phyloP scores from a whole-genome alignment of 37 sponge, comb jelly and placozoan species.

The Mnemiopsis leidyi region DNA sequence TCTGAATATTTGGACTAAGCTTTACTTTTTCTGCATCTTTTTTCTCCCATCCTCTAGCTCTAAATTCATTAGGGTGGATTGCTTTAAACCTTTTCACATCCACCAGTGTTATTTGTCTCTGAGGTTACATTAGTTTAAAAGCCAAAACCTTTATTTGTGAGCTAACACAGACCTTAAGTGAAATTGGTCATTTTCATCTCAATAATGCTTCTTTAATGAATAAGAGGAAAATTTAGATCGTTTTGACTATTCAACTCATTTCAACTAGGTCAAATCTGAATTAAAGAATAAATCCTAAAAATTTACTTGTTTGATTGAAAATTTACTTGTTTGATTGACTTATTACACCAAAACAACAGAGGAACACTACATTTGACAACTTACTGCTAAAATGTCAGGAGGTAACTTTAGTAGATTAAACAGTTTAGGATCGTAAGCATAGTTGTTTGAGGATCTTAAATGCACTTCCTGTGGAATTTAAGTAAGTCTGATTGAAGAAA shows the following conservation, averaged over 20 bases:
- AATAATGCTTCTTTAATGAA: too few species aligned
- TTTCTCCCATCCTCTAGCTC: constrained; percentile 50
- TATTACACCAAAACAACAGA: neutral
- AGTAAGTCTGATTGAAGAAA: too few species aligned
- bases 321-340: too few species aligned
- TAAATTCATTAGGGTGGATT: neutral
- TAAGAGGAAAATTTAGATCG: too few species aligned
- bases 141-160: too few species aligned
- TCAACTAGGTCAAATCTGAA: too few species aligned
- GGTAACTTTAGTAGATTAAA: neutral
- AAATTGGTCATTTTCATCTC: too few species aligned
- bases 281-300: too few species aligned
- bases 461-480: constrained; percentile 3
- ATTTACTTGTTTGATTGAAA: too few species aligned
- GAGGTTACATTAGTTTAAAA: neutral
- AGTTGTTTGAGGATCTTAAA: neutral
- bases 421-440: constrained; percentile 50
- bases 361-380: neutral
- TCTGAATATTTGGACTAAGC: neutral
- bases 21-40: constrained; percentile 19
- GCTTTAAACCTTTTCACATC: constrained; percentile 9
- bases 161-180: too few species aligned
- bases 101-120: constrained; percentile 22
- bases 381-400: constrained; percentile 9
- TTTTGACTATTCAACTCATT: too few species aligned